Evolutionary conservation across 2,888 invertebrate species (phyloP).

Genomic region (Nasonia oneida): DNA sequence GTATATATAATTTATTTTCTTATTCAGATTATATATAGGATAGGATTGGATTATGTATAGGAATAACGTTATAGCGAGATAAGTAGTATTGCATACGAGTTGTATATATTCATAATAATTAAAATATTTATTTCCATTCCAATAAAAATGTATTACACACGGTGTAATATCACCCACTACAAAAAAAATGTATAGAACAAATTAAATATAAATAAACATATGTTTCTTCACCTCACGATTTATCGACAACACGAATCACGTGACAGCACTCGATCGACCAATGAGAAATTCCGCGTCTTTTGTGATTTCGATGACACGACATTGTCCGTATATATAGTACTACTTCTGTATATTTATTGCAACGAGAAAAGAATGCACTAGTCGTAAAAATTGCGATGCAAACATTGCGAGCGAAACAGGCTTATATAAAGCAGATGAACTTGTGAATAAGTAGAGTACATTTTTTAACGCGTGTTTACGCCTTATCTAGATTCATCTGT

Average conservation of each 20-base stretch:
- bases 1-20: background rate
- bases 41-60: background rate
- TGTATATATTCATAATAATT: too few relatives aligned
- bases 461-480: background rate
- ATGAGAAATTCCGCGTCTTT: conserved; percentile 20
- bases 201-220: background rate
- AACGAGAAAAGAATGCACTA: background rate
- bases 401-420: background rate
- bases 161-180: too few relatives aligned
- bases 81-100: background rate
- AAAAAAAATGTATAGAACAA: too few relatives aligned
- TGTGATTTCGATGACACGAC: conserved; percentile 14
- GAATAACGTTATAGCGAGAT: background rate
- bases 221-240: background rate
- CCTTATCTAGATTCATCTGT: background rate
- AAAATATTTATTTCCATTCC: background rate
- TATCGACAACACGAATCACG: conserved; percentile 21
- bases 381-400: background rate
- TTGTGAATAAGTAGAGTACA: background rate
- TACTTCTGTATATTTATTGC: background rate
- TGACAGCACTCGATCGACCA: background rate
- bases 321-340: background rate
- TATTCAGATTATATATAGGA: background rate
- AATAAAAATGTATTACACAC: background rate
- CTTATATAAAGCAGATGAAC: too few relatives aligned